A percentile compares a stretch with the other conserved stretches of the same genome.
These are phyloP conservation scores for Hydropsyche tenuis DNA, from an alignment of 1,140 invertebrate species.

Conservation along the genomic window DNA sequence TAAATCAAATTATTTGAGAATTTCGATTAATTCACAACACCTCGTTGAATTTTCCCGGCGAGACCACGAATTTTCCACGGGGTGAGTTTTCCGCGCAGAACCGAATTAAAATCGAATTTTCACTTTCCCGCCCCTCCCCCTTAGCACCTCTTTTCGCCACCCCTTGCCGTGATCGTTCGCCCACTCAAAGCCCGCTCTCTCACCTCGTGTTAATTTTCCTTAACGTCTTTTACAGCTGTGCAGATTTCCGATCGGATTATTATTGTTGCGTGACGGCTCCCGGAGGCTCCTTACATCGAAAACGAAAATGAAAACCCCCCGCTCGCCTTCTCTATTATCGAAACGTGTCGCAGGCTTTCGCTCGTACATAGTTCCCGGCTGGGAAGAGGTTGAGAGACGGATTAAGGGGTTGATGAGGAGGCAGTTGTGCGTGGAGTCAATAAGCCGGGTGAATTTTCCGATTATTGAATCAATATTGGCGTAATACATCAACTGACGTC, in stretches of 20 bases:
- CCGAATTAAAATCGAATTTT: constrained; percentile 35
- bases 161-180: background rate
- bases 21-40: no score
- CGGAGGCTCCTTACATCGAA: background rate
- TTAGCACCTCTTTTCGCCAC: no score
- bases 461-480: constrained; percentile 39
- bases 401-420: background rate
- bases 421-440: constrained; percentile 2
- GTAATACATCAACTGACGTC: constrained; percentile 31
- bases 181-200: no score
- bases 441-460: constrained; percentile 33
- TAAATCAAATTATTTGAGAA: no score
- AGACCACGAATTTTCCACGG: background rate
- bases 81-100: background rate
- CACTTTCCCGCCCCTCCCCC: no score
- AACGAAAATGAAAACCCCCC: background rate
- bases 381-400: background rate
- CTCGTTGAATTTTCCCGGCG: no score
- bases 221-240: constrained; percentile 36
- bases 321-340: constrained; percentile 7
- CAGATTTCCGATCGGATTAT: constrained; percentile 40
- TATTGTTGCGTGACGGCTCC: constrained; percentile 30
- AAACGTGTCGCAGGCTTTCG: constrained; percentile 14
- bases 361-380: background rate
- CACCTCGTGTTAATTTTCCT: constrained; percentile 36